Conservation (phyloP, 2,113 vertebrate species). For the Cyphomyrus plagiostoma region DNA sequence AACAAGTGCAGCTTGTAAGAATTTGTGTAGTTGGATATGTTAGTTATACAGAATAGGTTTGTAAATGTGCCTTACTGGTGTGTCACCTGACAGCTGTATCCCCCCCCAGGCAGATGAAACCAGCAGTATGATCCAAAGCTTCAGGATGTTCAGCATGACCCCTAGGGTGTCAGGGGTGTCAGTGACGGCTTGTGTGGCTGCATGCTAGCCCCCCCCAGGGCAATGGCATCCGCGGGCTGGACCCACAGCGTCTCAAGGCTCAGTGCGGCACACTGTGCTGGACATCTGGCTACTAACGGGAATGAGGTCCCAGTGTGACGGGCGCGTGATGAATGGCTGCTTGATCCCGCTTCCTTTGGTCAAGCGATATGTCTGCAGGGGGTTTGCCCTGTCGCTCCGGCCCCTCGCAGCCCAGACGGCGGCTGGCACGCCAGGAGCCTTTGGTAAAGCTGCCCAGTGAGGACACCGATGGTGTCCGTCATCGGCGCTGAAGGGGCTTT, state of each 20-base stretch:
- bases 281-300: conserved; percentile 51
- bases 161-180: background rate
- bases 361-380: conserved; percentile 33
- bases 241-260: background rate
- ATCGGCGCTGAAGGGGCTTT: background rate
- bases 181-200: background rate
- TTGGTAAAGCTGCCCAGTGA: background rate
- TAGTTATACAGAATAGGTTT: background rate
- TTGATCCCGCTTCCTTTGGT: conserved; percentile 45
- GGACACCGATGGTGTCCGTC: background rate
- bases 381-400: background rate
- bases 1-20: background rate
- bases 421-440: background rate
- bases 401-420: background rate
- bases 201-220: background rate
- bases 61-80: background rate
- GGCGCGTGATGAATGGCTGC: conserved; percentile 51
- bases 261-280: background rate
- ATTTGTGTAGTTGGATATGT: background rate
- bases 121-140: background rate
- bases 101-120: background rate
- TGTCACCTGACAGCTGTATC: background rate
- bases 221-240: background rate
- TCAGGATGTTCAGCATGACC: background rate
- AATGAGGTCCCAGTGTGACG: conserved; percentile 55